Evolutionary conservation across 2,113 vertebrate genomes (phyloP).

Genomic region (Ciconia maguari): DNA sequence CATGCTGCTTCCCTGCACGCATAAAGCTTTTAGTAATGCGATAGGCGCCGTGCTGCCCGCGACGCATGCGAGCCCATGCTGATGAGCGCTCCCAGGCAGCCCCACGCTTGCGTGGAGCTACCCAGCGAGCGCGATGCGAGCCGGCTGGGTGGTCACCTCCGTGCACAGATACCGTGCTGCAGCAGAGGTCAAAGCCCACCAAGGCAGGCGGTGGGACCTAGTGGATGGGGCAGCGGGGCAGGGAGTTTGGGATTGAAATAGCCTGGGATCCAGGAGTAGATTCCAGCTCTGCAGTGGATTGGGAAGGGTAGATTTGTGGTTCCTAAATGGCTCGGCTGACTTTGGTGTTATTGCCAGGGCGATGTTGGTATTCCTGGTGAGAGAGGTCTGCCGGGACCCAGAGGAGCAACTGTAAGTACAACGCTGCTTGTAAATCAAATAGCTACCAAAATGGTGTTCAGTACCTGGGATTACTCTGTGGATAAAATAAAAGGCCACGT

Average conservation of each 20-base stretch:
- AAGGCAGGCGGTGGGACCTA: not conserved
- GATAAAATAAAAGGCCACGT: not conserved
- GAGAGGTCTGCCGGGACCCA: constrained; percentile 85
- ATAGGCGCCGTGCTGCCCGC: not conserved
- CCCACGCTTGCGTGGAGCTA: not conserved
- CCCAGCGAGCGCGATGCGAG: not conserved
- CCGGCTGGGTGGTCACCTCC: not conserved
- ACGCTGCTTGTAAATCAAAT: not conserved
- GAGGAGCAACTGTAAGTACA: constrained; percentile 89
- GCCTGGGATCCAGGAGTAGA: not conserved
- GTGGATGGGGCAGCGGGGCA: not conserved
- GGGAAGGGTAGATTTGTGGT: not conserved
- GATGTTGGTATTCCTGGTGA: constrained; percentile 88
- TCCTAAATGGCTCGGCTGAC: not conserved
- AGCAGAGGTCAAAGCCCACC: not conserved
- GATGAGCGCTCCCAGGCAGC: fast-evolving
- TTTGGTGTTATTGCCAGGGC: constrained; percentile 74
- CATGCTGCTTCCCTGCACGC: not conserved
- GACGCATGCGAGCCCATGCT: fast-evolving
- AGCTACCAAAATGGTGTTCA: fast-evolving
- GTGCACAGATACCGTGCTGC: fast-evolving
- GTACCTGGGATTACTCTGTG: not conserved
- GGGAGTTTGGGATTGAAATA: not conserved
- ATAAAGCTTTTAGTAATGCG: fast-evolving
- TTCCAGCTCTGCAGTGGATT: not conserved